Evolutionary conservation across 2,797 vertebrate genomes (phyloP).

Genomic region (Pseudopleuronectes americanus): DNA sequence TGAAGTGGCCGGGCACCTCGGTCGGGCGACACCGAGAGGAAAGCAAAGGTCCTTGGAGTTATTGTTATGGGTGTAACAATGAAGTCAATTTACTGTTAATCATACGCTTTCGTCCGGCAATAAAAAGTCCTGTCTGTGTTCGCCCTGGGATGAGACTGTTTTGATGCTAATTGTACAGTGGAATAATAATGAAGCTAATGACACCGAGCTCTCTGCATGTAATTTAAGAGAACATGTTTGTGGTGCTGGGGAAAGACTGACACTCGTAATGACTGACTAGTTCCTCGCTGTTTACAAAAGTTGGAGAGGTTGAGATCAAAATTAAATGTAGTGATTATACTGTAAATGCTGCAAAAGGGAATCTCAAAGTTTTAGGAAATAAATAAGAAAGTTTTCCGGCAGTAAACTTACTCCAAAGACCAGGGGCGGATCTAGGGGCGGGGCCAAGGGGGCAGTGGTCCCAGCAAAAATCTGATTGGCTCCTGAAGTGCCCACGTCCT

Average conservation of each 20-base stretch:
- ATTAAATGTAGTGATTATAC: constrained; percentile 20
- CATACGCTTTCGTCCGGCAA: constrained; percentile 51
- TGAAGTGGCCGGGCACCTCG: constrained; percentile 64
- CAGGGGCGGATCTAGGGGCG: too few species aligned
- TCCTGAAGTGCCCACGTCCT: too few species aligned
- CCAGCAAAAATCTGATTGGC: too few species aligned
- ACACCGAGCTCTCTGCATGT: constrained; percentile 28
- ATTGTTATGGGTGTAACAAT: constrained; percentile 72
- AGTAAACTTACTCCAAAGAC: background rate
- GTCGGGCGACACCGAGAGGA: constrained; percentile 47
- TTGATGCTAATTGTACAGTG: constrained; percentile 64
- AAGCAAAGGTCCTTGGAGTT: constrained; percentile 66
- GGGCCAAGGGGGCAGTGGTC: too few species aligned
- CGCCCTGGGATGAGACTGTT: constrained; percentile 55
- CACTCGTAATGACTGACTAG: constrained; percentile 29
- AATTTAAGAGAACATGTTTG: constrained; percentile 63
- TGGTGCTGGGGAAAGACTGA: constrained; percentile 18
- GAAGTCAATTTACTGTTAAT: constrained; percentile 69
- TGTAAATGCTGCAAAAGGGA: background rate
- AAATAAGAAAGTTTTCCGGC: background rate
- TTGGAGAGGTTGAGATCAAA: constrained; percentile 34
- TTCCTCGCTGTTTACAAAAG: constrained; percentile 46
- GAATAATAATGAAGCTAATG: constrained; percentile 71
- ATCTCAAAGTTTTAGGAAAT: constrained; percentile 9
- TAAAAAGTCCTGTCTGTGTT: constrained; percentile 45